Evolutionary conservation across 2,888 invertebrate genomes (phyloP).

Genomic region (Alloplasta piceator): DNA sequence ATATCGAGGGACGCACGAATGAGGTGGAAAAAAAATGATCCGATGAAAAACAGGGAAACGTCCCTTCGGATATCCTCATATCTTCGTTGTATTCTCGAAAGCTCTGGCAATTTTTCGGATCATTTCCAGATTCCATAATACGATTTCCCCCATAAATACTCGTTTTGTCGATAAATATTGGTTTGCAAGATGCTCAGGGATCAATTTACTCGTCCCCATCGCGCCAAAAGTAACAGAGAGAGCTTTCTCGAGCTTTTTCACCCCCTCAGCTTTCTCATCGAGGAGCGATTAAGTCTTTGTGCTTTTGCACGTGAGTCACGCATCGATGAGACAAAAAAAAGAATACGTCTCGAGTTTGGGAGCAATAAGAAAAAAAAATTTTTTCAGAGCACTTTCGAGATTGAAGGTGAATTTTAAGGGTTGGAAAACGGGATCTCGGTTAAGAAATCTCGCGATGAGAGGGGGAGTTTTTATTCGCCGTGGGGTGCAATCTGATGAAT

Average conservation of each 20-base stretch:
- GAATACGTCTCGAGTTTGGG: not conserved
- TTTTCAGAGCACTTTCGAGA: not conserved
- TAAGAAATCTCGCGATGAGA: conserved; percentile 8
- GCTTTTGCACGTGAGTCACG: not conserved
- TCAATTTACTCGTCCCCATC: not conserved
- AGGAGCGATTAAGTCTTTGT: conserved; percentile 11
- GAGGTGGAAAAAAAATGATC: not conserved
- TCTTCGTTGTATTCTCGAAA: not conserved
- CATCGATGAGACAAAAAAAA: not conserved
- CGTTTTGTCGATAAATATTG: too few species aligned
- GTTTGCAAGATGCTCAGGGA: not conserved
- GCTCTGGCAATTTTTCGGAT: not conserved
- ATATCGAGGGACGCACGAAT: not conserved
- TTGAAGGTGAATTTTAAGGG: not conserved
- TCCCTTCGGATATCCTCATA: not conserved
- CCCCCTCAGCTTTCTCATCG: conserved; percentile 22
- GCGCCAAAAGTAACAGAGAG: not conserved
- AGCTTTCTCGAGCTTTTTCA: not conserved
- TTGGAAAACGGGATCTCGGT: conserved; percentile 12
- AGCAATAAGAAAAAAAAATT: not conserved
- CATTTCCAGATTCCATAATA: too few species aligned
- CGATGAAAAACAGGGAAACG: not conserved
- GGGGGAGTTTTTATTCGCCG: conserved; percentile 1
- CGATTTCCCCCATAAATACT: too few species aligned
- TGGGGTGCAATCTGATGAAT: conserved; percentile 31